Base-by-base conservation (phyloP, 2,888 invertebrate genomes). In the Neoascia interrupta region DNA sequence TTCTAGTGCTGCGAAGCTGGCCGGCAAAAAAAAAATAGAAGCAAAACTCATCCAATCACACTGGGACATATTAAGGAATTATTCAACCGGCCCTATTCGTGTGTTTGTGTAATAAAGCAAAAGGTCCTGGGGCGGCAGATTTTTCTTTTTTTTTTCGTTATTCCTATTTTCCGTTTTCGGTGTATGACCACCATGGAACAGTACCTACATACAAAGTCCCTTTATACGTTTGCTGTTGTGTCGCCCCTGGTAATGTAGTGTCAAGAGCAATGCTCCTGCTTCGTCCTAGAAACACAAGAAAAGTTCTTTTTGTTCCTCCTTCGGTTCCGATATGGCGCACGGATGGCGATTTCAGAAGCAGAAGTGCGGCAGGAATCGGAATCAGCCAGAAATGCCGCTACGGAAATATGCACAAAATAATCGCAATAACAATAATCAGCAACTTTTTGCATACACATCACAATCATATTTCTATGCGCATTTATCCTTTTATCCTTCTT, bases 361-460 rank as follows among this genome's bases (percentile, higher is more conserved):
- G 31, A 19, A 39, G n/a, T 10, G 5, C 13, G 16, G 37, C 21
- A 28, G 23, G 6, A 64, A 36, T 53, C 43, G 21, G 34, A 73
- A 13, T 45, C 43, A 37, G 51, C 31, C 34, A 26, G 41, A 54
- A 53, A 37, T 45, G 41, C 41, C 34, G 26, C 43, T 39, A 72
- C 39, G 63, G 61, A 73, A 41, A 49, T 68, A 34, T 53, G 60
- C 53, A 68, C 61, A 69, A 61, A 54, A 41, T 61, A 69, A 75
- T 69, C 69, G 54, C 74, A 69, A 63, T 68, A 60, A 60, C 68
- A 60, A 60, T 75, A 75, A 69, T 61, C 61, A 69, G 61, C 69
- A 53, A 68, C 60, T 53, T 68, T 68, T 23, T 74, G 68, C 69
- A 69, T 31, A 56, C 43, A 73, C 61, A 47, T 39, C 51, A 73